Evolutionary conservation across 2,888 invertebrate species (phyloP).

Genomic region (Limenitis camilla): DNA sequence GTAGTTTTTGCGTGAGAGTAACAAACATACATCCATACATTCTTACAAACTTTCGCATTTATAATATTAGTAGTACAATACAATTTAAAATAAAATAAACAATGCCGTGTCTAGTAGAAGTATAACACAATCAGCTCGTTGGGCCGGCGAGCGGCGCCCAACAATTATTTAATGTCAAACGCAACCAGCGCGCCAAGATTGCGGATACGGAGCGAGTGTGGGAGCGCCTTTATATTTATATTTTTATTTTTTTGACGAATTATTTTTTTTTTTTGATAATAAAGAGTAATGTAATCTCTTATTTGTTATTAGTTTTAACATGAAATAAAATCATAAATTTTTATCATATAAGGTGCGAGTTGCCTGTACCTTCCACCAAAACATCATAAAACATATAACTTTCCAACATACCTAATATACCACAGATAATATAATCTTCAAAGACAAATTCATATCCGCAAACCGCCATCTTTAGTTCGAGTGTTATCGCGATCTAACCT

Average conservation of each 20-base stretch:
- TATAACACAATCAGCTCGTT: constrained; percentile 12
- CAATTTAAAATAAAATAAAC: constrained; percentile 7
- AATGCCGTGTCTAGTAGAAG: constrained; percentile 28
- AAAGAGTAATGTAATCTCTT: no score
- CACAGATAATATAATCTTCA: constrained; percentile 5
- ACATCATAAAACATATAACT: no score
- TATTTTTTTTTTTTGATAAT: constrained; percentile 4
- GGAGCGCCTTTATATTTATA: constrained; percentile 30
- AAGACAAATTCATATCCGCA: constrained; percentile 5
- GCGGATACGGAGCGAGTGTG: constrained; percentile 29
- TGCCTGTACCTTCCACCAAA: no score
- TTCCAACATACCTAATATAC: background rate
- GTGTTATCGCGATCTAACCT: constrained; percentile 12
- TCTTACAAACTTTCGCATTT: no score
- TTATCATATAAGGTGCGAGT: no score
- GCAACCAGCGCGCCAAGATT: constrained; percentile 51
- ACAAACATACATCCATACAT: no score
- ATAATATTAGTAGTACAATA: background rate
- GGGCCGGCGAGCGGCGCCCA: constrained; percentile 33
- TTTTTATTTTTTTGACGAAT: constrained; percentile 3
- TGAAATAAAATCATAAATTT: no score
- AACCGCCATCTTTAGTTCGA: constrained; percentile 11
- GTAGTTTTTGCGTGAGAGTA: no score
- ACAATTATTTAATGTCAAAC: constrained; percentile 64
- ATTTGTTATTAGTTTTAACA: no score